Evolutionary conservation across 2,113 vertebrate species (phyloP).

Genomic region (Parotia lawesii): DNA sequence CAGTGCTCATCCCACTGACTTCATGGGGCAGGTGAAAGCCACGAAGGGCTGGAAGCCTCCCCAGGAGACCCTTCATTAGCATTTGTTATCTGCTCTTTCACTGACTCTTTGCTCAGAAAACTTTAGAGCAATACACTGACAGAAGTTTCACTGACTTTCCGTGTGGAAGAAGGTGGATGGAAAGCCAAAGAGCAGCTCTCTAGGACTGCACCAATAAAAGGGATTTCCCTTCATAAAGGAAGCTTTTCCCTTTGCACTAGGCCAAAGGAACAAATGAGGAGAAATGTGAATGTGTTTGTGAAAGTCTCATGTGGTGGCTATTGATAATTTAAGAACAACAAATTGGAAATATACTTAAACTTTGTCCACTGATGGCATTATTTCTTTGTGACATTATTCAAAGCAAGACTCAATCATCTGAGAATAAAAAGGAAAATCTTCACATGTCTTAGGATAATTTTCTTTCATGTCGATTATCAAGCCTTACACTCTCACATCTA

Average conservation of each 20-base stretch:
- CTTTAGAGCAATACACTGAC: neutral
- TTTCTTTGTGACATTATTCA: neutral
- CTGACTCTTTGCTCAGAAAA: conserved; percentile 17
- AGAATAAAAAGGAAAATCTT: neutral
- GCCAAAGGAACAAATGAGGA: neutral
- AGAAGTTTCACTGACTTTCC: neutral
- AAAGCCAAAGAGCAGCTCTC: neutral
- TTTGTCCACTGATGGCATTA: neutral
- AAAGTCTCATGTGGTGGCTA: neutral
- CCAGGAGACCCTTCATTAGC: neutral
- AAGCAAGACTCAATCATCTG: neutral
- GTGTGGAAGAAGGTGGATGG: neutral
- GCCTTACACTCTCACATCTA: neutral
- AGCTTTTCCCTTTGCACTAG: neutral
- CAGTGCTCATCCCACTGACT: neutral
- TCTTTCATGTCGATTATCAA: neutral
- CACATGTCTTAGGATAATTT: neutral
- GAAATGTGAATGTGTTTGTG: neutral
- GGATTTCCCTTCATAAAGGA: neutral
- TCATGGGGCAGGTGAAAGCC: neutral
- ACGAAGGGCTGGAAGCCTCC: neutral
- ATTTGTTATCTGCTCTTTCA: neutral
- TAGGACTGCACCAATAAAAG: neutral
- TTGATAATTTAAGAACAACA: conserved; percentile 14
- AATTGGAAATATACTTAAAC: neutral